Percentiles rank a stretch among this genome's conserved stretches.
These are phyloP conservation scores for Nannoperca australis DNA, from an alignment of 2,797 vertebrate genomes.

Conservation along the genomic window DNA sequence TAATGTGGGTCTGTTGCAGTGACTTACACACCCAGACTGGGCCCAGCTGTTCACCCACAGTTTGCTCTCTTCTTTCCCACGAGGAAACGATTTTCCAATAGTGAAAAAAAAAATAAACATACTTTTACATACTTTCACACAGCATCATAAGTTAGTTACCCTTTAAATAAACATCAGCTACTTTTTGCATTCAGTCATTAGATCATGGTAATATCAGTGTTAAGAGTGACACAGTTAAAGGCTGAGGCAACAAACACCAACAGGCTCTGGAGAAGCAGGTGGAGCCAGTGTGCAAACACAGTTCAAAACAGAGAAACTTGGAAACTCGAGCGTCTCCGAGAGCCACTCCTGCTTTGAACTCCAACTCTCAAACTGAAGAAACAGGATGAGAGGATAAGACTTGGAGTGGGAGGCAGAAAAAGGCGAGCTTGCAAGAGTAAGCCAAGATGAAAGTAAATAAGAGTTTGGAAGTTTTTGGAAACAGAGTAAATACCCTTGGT, in stretches of 20 bases:
- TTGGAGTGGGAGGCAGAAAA: conserved; percentile 62
- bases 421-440: conserved; percentile 72
- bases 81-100: conserved; percentile 6
- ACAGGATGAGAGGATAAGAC: conserved; percentile 56
- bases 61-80: conserved; percentile 30
- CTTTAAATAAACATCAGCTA: conserved; percentile 14
- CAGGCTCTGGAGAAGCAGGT: conserved; percentile 41
- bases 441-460: conserved; percentile 74
- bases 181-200: conserved; percentile 24
- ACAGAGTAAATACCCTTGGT: conserved; percentile 68
- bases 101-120: not conserved
- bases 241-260: conserved; percentile 47
- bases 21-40: conserved; percentile 38
- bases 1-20: conserved; percentile 30
- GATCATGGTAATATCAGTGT: conserved; percentile 17
- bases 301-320: conserved; percentile 45
- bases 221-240: conserved; percentile 35
- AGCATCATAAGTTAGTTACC: not conserved
- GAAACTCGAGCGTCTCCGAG: conserved; percentile 50
- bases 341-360: conserved; percentile 59
- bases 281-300: conserved; percentile 36
- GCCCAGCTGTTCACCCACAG: conserved; percentile 47
- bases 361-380: conserved; percentile 46
- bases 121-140: conserved; percentile 10
- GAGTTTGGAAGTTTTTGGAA: conserved; percentile 71